Evolutionary conservation across 2,888 invertebrate genomes (phyloP).

Genomic region (Pandemis corylana): DNA sequence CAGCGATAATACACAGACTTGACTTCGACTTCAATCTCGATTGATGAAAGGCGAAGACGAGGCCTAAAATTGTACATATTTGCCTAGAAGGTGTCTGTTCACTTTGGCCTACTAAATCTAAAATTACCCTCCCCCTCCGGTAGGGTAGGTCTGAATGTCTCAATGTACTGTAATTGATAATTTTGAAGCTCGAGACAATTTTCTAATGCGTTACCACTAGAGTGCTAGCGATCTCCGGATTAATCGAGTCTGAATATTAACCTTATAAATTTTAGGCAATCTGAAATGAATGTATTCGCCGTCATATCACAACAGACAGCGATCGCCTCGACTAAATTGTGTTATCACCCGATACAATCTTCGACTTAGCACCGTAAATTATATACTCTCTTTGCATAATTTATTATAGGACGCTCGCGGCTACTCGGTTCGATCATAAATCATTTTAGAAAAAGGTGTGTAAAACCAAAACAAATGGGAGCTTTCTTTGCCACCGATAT

Average conservation of each 20-base stretch:
- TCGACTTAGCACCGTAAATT: constrained; percentile 22
- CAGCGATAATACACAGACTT: too few relatives aligned
- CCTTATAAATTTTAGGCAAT: not conserved
- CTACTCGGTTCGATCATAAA: constrained; percentile 27
- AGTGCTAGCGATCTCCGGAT: too few relatives aligned
- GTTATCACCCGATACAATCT: constrained; percentile 30
- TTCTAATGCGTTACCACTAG: too few relatives aligned
- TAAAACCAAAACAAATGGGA: constrained; percentile 35
- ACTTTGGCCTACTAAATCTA: too few relatives aligned
- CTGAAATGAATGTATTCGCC: not conserved
- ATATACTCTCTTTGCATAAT: constrained; percentile 34
- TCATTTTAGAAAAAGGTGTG: constrained; percentile 39
- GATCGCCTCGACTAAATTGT: constrained; percentile 20
- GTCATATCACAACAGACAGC: constrained; percentile 7
- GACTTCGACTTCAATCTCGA: too few relatives aligned
- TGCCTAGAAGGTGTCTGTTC: too few relatives aligned
- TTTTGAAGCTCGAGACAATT: too few relatives aligned
- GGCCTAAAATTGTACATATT: too few relatives aligned
- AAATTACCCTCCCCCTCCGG: too few relatives aligned
- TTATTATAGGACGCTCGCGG: constrained; percentile 30
- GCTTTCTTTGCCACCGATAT: constrained; percentile 34
- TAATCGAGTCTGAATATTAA: not conserved
- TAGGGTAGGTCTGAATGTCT: too few relatives aligned
- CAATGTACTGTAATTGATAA: too few relatives aligned
- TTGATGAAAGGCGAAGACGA: too few relatives aligned